phyloP scores from a whole-genome alignment of 2,797 vertebrate species.

The Pampus argenteus region DNA sequence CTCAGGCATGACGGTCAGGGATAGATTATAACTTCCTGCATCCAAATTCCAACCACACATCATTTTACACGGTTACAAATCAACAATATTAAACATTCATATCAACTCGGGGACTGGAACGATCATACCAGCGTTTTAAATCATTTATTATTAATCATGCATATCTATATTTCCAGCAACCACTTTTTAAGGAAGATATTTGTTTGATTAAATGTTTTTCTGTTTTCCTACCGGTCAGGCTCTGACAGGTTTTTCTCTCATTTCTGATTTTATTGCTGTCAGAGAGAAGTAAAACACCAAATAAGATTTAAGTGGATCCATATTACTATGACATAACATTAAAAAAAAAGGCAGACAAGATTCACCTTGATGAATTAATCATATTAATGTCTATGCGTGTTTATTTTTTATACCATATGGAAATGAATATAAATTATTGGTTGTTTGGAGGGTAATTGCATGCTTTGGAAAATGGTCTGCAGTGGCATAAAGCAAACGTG shows the following conservation, averaged over 20 bases:
- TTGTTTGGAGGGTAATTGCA: neutral
- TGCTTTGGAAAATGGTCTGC: neutral
- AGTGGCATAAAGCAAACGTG: neutral
- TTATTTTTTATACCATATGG: neutral
- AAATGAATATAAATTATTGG: neutral
- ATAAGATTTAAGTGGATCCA: neutral
- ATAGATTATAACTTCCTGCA: constrained; percentile 17
- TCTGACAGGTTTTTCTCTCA: neutral
- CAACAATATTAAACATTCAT: neutral
- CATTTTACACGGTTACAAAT: constrained; percentile 32
- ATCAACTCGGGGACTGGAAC: neutral
- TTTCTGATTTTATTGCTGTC: neutral
- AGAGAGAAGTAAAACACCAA: neutral
- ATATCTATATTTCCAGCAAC: neutral
- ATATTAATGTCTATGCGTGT: neutral
- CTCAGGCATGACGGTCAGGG: neutral
- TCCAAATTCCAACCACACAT: constrained; percentile 15
- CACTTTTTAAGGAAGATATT: neutral
- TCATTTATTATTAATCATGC: too few relatives aligned
- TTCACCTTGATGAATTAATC: too few relatives aligned
- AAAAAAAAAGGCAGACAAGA: too few relatives aligned
- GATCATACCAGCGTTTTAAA: neutral
- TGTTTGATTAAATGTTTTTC: neutral
- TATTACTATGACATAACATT: neutral
- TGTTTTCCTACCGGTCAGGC: neutral